Evolutionary conservation across 92 coral and sea anemone genomes (phyloP), one percentile per base, ranked within the genome.

Genomic region (Chrysogorgia sp.): DNA sequence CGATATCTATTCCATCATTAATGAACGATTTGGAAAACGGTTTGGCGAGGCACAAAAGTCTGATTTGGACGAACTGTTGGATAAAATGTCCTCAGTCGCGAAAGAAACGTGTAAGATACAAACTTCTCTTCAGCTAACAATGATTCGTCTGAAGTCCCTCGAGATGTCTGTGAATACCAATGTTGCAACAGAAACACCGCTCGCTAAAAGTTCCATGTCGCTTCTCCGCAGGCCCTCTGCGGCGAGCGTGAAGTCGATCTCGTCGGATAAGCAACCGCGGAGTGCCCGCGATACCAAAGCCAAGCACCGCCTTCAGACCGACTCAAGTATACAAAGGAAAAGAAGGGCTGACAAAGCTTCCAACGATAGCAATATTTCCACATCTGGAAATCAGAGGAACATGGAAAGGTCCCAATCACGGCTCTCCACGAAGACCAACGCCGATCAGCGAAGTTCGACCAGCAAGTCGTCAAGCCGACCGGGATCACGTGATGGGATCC

Each of bases 11-110:
- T 31, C 37, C 1, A 32, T 72, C 9, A 26, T 72, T 3, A 72
- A 72, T 26, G 79, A 72, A 56, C 53, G 79, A 26, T 72, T 72
- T 52, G 79, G 79, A 29, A 72, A 72, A 14, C 40, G 65, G 41
- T 72, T 72, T 34, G 79, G 79, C 26, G 79, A 72, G 26, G 52
- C 79, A 12, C 79, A 72, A 23, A 72, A 72, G 37, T 72, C 79
- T 19, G 79, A 72, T 56, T 59, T 72, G 25, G 79, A 72, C n/a
- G 79, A 72, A 24, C 28, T 72, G 2, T 28, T 72, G 63, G 65
- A 72, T 19, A 72, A 72, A 55, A 72, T 72, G 79, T 49, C 79
- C 2, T 32, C 64, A 5, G 79, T 72, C 0, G 31, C 79, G n/a
- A 13, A 6, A n/a, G 79, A 72, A 56, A 72, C 79, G 3, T 32